Evolutionary conservation across 2,113 vertebrate genomes (phyloP).

Genomic region (Toxostoma redivivum): DNA sequence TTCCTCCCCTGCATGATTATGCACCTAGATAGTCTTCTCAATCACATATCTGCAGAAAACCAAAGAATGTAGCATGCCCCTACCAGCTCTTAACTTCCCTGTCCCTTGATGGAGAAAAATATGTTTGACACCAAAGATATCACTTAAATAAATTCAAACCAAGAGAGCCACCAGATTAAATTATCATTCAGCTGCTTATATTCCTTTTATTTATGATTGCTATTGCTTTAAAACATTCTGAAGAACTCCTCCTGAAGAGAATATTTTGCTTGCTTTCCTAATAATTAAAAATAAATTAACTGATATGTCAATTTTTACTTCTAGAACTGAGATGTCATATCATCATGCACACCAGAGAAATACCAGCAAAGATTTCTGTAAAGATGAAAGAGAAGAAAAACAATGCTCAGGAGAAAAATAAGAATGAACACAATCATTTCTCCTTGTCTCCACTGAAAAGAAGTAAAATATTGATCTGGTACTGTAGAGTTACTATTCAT

Average conservation of each 20-base stretch:
- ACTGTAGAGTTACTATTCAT: background rate
- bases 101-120: background rate
- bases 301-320: background rate
- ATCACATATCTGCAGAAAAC: background rate
- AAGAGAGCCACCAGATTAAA: background rate
- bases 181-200: background rate
- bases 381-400: background rate
- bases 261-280: background rate
- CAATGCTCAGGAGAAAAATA: background rate
- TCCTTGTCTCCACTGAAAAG: background rate
- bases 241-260: background rate
- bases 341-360: background rate
- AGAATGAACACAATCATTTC: background rate
- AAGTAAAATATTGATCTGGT: background rate
- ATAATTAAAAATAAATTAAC: background rate
- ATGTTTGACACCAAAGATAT: background rate
- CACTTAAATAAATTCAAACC: background rate
- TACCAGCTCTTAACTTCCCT: background rate
- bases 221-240: background rate
- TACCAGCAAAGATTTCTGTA: background rate
- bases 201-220: background rate
- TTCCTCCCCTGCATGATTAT: background rate
- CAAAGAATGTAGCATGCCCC: fast-evolving
- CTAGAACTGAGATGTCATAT: background rate
- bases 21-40: background rate